phyloP scores from a whole-genome alignment of 2,888 invertebrate genomes.

The Nasonovia ribisnigri region DNA sequence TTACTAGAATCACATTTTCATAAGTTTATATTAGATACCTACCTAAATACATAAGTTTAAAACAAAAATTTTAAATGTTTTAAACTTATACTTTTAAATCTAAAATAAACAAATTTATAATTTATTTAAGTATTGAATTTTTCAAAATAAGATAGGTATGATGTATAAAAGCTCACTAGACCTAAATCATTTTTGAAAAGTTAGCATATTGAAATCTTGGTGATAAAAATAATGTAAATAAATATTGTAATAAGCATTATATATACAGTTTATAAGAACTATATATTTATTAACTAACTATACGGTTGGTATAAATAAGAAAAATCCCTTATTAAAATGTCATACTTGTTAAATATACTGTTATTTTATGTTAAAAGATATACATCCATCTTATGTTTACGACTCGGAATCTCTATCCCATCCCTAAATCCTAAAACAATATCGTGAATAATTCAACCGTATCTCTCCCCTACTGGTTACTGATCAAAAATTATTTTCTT shows the following conservation, averaged over 20 bases:
- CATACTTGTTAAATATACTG: slow-evolving; percentile 43
- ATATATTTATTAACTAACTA: background rate
- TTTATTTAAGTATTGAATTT: background rate
- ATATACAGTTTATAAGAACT: background rate
- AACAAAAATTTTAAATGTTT: background rate
- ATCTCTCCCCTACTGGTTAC: background rate
- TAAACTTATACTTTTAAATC: background rate
- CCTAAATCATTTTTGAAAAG: background rate
- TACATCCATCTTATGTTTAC: slow-evolving; percentile 51
- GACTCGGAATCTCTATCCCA: slow-evolving; percentile 9
- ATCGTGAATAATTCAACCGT: slow-evolving; percentile 56
- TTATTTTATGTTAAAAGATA: slow-evolving; percentile 50
- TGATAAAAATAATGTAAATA: background rate
- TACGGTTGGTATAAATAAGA: background rate
- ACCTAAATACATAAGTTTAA: background rate
- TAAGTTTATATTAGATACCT: background rate
- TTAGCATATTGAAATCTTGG: background rate
- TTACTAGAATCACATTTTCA: background rate
- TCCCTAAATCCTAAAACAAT: slow-evolving; percentile 58
- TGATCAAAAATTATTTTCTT: slow-evolving; percentile 37
- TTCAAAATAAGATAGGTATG: background rate
- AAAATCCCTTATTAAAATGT: slow-evolving; percentile 37
- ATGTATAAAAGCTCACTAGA: background rate
- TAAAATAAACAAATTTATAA: background rate
- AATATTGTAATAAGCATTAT: background rate